Evolutionary conservation across 2,888 invertebrate species (phyloP).

Genomic region (Eueremaeus valkanovi): DNA sequence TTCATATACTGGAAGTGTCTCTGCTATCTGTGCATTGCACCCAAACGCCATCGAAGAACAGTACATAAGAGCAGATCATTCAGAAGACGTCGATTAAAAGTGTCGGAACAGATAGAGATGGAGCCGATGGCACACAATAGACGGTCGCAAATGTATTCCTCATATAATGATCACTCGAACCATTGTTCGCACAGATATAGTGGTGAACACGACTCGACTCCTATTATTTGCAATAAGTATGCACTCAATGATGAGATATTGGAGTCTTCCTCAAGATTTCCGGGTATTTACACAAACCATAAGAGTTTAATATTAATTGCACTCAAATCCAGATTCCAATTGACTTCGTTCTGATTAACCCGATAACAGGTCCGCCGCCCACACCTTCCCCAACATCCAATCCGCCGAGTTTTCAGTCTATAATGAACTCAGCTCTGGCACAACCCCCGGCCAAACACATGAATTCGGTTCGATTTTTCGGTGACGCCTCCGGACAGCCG

Average conservation of each 20-base stretch:
- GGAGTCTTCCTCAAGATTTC: conserved; percentile 5
- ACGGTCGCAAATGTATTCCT: background rate
- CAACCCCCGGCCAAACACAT: background rate
- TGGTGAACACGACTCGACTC: conserved; percentile 49
- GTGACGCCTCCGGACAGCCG: background rate
- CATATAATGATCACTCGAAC: background rate
- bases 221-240: conserved; percentile 68
- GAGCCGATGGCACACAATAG: background rate
- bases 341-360: too few relatives aligned
- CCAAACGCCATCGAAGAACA: conserved; percentile 45
- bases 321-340: too few relatives aligned
- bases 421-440: background rate
- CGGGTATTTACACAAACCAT: background rate
- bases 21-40: conserved; percentile 68
- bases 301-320: background rate
- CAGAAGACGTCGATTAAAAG: background rate
- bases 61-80: background rate
- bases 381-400: conserved; percentile 1
- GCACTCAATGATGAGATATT: conserved; percentile 57
- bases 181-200: background rate
- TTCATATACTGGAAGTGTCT: conserved; percentile 86
- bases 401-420: conserved; percentile 11
- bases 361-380: conserved; percentile 21
- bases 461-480: conserved; percentile 25
- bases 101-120: conserved; percentile 6